A percentile compares a stretch with the other conserved stretches of the same genome.
phyloP scores from a whole-genome alignment of 1,140 invertebrate genomes.

The Drosophila arizonae region DNA sequence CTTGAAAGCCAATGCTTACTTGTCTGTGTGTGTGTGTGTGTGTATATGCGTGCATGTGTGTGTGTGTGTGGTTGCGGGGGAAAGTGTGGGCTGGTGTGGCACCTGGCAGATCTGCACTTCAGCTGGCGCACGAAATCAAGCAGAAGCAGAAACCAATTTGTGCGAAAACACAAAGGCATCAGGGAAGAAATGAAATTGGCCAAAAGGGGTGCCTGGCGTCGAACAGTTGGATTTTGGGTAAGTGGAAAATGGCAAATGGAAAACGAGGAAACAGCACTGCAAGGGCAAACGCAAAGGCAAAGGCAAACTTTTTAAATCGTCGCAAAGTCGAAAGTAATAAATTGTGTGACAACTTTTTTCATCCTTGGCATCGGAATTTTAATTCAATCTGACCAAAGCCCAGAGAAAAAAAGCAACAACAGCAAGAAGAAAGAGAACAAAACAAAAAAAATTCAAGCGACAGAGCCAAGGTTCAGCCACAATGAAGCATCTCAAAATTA shows the following conservation, averaged over 20 bases:
- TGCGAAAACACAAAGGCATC: conserved; percentile 68
- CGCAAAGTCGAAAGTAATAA: conserved; percentile 65
- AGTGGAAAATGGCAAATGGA: conserved; percentile 9
- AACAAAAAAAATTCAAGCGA: conserved; percentile 19
- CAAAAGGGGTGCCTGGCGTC: conserved; percentile 44
- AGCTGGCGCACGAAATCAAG: conserved; percentile 78
- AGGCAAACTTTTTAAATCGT: conserved; percentile 70
- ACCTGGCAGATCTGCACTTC: conserved; percentile 63
- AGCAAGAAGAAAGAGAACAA: too few relatives aligned
- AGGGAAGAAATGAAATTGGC: conserved; percentile 69
- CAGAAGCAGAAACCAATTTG: conserved; percentile 79
- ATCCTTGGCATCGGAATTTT: conserved; percentile 57
- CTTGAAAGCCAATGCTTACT: conserved; percentile 41
- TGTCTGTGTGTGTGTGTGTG: conserved; percentile 30
- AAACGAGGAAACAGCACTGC: conserved; percentile 36
- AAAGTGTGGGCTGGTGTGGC: conserved; percentile 31
- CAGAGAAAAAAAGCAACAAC: neutral
- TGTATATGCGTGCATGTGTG: conserved; percentile 1
- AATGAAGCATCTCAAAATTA: conserved; percentile 61
- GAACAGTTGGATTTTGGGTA: conserved; percentile 10
- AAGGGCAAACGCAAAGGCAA: neutral
- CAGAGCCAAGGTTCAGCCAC: conserved; percentile 60
- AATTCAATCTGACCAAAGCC: conserved; percentile 52
- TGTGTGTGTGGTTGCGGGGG: neutral
- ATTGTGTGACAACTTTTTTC: conserved; percentile 59